Conservation (phyloP, 2,113 vertebrate genomes). For the Oryzias woworae region DNA sequence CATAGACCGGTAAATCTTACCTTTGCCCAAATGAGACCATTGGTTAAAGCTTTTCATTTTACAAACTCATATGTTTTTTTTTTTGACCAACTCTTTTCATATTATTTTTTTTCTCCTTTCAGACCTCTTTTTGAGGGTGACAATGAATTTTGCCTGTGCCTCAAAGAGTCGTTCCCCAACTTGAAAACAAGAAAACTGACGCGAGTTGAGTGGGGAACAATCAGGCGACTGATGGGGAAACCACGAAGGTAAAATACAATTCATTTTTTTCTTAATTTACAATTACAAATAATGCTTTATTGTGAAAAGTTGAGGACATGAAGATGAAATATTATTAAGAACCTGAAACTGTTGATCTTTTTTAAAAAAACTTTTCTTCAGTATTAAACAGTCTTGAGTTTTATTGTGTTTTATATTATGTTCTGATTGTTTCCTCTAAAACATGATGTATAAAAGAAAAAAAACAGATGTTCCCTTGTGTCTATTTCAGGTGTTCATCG, state of each 20-base stretch:
- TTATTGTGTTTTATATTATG: not conserved
- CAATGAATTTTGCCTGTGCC: slow-evolving; percentile 98
- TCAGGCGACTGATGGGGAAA: slow-evolving; percentile 97
- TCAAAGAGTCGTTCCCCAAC: slow-evolving; percentile 97
- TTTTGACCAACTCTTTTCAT: not conserved
- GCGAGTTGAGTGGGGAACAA: slow-evolving; percentile 97
- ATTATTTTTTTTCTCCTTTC: slow-evolving; percentile 42
- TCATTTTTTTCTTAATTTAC: too few species aligned
- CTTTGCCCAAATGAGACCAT: not conserved
- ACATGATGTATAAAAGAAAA: not conserved
- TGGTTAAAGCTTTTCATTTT: not conserved
- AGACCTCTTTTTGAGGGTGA: slow-evolving; percentile 98
- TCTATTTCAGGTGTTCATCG: slow-evolving; percentile 88
- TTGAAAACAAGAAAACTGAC: slow-evolving; percentile 96
- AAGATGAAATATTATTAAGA: too few species aligned
- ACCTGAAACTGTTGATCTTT: too few species aligned
- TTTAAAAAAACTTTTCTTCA: too few species aligned
- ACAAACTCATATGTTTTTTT: not conserved
- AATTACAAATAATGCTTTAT: too few species aligned
- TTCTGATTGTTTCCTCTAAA: not conserved
- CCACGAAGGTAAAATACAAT: slow-evolving; percentile 84
- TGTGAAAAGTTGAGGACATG: too few species aligned
- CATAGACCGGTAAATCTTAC: slow-evolving; percentile 89
- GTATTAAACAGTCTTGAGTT: not conserved
- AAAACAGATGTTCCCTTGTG: not conserved